Evolutionary conservation across 1,140 invertebrate species (phyloP), one percentile per base, ranked within the genome.

Genomic region (Pogonomyrmex californicus): DNA sequence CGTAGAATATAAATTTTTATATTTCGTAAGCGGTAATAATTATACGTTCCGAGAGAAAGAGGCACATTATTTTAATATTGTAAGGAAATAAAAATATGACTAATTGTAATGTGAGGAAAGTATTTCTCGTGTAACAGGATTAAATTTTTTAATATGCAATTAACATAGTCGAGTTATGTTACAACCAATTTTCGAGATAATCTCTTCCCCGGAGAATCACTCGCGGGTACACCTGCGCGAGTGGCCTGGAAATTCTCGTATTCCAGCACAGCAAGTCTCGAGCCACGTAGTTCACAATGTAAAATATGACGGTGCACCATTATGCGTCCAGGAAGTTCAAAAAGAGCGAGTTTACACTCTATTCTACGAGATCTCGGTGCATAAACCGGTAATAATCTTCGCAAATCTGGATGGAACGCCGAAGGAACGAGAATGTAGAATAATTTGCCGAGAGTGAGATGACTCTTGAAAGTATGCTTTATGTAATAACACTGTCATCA

Each of bases 101-200:
- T 60, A 75, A 83, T 75, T 63, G 6, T 60, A 38, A 14, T 56
- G 33, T 7, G 41, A 49, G 65, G 47, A 36, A 49, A 70, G 14
- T 70, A 77, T 47, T 79, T 44, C 23, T 23, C 41, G 10, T 36
- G 41, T 73, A 83, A 83, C 12, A 10, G 41, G 33, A 49, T 75
- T 60, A 62, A 54, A 83, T 38, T 83, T 83, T 83, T 83, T 75
- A 73, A 73, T 54, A 70, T 49, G 68, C 68, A 83, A 83, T 83
- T 83, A 83, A 83, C 68, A 75, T 60, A 75, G 17, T 44, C 44
- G 79, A 83, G 68, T 83, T 75, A 83, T 73, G 36, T 83, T 83
- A 75, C 79, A 75, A 83, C 79, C 79, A 83, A 83, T 83, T 83
- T 75, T 83, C 79, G 79, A 83, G 79, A 49, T 83, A 83, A 83